These are phyloP conservation scores for Andrena flavipes DNA, from an alignment of 2,888 invertebrate species.

Conservation along the genomic window DNA sequence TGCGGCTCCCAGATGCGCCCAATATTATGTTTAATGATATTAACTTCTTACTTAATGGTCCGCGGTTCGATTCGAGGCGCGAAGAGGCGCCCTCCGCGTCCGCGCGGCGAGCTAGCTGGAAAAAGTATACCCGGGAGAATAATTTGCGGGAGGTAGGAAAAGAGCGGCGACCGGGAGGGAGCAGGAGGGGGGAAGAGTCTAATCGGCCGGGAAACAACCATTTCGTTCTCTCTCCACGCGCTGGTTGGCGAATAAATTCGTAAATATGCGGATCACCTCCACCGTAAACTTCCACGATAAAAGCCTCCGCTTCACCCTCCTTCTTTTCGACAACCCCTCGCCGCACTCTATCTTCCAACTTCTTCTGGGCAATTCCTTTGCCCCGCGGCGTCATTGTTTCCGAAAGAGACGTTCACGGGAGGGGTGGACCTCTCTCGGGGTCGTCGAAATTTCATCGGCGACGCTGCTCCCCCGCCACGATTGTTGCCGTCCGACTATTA, in stretches of 20 bases:
- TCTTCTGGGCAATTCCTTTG: not conserved
- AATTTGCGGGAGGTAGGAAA: conserved; percentile 71
- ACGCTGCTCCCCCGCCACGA: not conserved
- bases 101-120: conserved; percentile 59
- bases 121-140: conserved; percentile 79
- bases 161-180: not conserved
- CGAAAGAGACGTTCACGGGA: not conserved
- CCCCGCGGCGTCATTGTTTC: conserved; percentile 6
- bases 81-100: conserved; percentile 71
- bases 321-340: conserved; percentile 17
- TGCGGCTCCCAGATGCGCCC: conserved; percentile 85
- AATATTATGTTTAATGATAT: conserved; percentile 85
- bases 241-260: conserved; percentile 57
- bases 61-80: conserved; percentile 85
- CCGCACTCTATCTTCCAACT: not conserved
- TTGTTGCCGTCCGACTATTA: not conserved
- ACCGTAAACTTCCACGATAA: conserved; percentile 46
- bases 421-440: not conserved
- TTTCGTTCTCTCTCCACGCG: conserved; percentile 16
- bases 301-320: conserved; percentile 28
- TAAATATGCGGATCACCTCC: conserved; percentile 40
- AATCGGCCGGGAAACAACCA: conserved; percentile 57
- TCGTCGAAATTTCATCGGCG: not conserved
- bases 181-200: conserved; percentile 7
- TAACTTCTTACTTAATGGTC: conserved; percentile 85